These are phyloP conservation scores for Epinotia ramella DNA, from an alignment of 2,888 invertebrate species.

Conservation along the genomic window DNA sequence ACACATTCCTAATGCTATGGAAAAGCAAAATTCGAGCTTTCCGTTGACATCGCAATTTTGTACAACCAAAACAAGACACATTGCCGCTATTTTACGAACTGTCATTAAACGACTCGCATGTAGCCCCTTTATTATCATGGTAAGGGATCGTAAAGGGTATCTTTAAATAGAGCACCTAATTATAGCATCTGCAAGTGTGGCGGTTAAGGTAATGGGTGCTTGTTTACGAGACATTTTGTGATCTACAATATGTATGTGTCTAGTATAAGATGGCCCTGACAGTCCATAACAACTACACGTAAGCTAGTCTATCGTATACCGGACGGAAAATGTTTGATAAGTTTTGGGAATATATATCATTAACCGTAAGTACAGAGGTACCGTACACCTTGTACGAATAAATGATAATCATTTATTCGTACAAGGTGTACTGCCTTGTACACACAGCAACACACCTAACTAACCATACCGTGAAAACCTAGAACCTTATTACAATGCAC, in stretches of 20 bases:
- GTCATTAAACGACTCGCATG: neutral
- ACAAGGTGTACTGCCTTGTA: too few relatives aligned
- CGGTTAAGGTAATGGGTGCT: slow-evolving; percentile 4
- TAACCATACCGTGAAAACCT: too few relatives aligned
- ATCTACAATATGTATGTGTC: too few relatives aligned
- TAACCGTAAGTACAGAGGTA: too few relatives aligned
- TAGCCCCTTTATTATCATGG: neutral
- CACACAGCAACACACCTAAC: too few relatives aligned
- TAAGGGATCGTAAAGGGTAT: slow-evolving; percentile 13
- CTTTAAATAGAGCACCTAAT: slow-evolving; percentile 21
- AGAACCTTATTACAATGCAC: too few relatives aligned
- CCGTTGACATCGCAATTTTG: neutral
- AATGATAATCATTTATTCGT: too few relatives aligned
- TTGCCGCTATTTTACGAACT: neutral
- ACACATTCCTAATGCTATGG: neutral
- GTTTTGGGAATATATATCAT: too few relatives aligned
- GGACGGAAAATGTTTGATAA: too few relatives aligned
- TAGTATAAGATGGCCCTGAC: too few relatives aligned
- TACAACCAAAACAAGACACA: neutral
- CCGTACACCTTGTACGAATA: too few relatives aligned
- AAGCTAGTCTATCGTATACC: neutral
- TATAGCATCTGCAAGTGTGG: neutral
- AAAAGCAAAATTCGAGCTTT: neutral
- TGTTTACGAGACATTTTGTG: neutral
- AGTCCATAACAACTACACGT: neutral